Conservation (phyloP, 2,888 invertebrate species). For the Sminthurinus aureus region DNA sequence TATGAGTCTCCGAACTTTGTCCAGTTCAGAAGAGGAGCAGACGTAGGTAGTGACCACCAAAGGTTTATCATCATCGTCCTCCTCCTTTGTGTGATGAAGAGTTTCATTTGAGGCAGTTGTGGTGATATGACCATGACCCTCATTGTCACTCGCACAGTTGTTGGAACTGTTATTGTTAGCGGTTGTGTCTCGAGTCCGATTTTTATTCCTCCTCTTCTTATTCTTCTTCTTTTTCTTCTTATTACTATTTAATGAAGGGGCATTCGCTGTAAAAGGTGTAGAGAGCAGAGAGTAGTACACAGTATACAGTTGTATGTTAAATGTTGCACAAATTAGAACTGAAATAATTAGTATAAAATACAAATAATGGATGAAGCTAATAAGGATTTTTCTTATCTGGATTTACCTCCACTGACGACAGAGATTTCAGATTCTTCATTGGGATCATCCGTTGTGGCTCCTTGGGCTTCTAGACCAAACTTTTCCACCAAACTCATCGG, state of each 20-base stretch:
- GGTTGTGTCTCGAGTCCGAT: not conserved
- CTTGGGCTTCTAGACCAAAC: slow-evolving; percentile 26
- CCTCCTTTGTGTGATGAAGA: not conserved
- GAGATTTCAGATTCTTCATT: slow-evolving; percentile 26
- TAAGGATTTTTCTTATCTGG: not conserved
- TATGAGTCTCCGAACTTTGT: slow-evolving; percentile 22
- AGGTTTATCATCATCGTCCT: not conserved
- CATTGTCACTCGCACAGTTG: not conserved
- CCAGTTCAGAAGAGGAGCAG: slow-evolving; percentile 27
- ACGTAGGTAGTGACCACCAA: slow-evolving; percentile 24
- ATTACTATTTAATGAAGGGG: not conserved
- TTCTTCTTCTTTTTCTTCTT: slow-evolving; percentile 21
- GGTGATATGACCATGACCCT: not conserved
- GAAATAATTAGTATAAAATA: too few relatives aligned
- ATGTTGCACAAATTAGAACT: not conserved
- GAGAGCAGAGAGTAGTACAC: too few relatives aligned
- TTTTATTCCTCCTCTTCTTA: too few relatives aligned
- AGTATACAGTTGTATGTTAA: not conserved
- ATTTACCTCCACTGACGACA: slow-evolving; percentile 22
- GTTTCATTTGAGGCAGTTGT: slow-evolving; percentile 21
- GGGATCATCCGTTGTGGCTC: slow-evolving; percentile 10
- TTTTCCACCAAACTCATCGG: slow-evolving; percentile 8
- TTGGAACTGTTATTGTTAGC: not conserved
- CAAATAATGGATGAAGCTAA: too few relatives aligned
- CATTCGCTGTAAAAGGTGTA: not conserved